Conservation (phyloP, 2,797 vertebrate species). For the Molossus alvarezi region DNA sequence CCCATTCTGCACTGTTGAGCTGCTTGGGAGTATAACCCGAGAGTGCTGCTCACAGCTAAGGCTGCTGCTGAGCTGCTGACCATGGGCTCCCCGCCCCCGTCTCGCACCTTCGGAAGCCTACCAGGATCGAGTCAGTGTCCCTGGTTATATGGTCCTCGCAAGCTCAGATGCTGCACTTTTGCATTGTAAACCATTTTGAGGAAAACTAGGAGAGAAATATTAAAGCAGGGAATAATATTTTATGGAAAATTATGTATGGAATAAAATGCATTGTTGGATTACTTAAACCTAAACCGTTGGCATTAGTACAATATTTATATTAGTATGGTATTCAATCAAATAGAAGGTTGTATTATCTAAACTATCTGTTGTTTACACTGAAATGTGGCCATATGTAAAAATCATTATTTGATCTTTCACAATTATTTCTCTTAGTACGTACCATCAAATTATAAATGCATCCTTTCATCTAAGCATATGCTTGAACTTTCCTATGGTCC, state of each 20-base stretch:
- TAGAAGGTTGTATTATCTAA: not conserved
- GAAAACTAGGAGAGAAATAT: not conserved
- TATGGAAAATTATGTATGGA: not conserved
- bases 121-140: too few species aligned
- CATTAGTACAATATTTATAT: not conserved
- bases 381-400: not conserved
- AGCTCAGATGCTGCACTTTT: slow-evolving; percentile 44
- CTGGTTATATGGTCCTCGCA: too few species aligned
- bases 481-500: not conserved
- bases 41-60: too few species aligned
- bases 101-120: too few species aligned
- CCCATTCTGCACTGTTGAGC: too few species aligned
- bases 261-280: slow-evolving; percentile 20
- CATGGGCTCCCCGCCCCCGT: too few species aligned
- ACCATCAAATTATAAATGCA: not conserved
- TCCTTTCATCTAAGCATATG: not conserved
- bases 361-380: not conserved
- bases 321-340: not conserved
- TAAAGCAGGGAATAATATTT: slow-evolving; percentile 15
- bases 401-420: not conserved
- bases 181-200: not conserved
- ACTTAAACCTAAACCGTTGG: not conserved
- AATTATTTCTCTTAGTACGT: not conserved
- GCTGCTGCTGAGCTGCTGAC: too few species aligned
- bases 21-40: too few species aligned